Base-by-base conservation (phyloP, 2,888 invertebrate species). In the Urechis unicinctus region DNA sequence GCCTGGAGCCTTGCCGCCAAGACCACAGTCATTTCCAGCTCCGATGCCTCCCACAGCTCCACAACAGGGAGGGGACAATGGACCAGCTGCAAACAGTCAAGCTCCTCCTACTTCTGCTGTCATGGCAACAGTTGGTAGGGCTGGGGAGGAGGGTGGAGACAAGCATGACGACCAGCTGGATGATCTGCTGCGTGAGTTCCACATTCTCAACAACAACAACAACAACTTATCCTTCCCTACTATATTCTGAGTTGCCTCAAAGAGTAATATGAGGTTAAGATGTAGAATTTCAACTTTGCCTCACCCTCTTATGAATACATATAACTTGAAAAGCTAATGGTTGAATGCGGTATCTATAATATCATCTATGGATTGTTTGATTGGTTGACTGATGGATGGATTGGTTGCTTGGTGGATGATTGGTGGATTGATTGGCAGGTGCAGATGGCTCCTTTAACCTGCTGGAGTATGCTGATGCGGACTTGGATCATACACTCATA, bases 401-500 rank as follows among this genome's bases (percentile, higher is more conserved):
- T n/a, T n/a, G n/a, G n/a, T 36, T 36, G 36, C 9, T 36, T 36
- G 36, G 36, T 36, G 36, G 17, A 13, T 36, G 36, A 36, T 36
- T 36, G 36, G 9, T 36, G 36, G 9, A 17, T 36, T 36, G 36
- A 13, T 36, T 53, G 36, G 22, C 46, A 57, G 56, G 53, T 3
- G 88, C 89, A 59, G 93, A 93, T 81, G 75, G 74, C 9, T 69
- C 73, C n/a, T 95, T 95, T 79, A 94, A 95, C 77, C 92, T 95
- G 69, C 80, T 95, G 61, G 92, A 93, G 78, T 95, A 94, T 77
- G 94, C 92, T 0, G 94, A 92, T 0, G 94, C 95, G 82, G 91
- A 94, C 0, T 93, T 93, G 78, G 80, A 93, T 52, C 86, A 86
- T 59, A 83, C 66, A 31, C 62, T 75, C 3, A 69, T 67, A 42